Evolutionary conservation across 1,140 invertebrate genomes (phyloP).

Genomic region (Microplitis demolitor): DNA sequence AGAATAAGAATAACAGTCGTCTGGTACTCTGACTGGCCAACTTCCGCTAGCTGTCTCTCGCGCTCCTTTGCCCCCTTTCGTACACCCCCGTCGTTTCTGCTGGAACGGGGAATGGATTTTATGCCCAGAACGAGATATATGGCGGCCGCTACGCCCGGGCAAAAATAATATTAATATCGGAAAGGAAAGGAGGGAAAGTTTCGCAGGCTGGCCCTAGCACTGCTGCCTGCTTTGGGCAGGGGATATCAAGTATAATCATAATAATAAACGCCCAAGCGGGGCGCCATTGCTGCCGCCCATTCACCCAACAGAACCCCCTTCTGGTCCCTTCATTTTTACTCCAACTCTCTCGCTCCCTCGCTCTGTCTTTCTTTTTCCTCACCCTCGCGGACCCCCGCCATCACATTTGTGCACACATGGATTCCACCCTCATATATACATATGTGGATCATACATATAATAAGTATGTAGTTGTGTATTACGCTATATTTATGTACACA

Average conservation of each 20-base stretch:
- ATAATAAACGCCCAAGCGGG: constrained; percentile 60
- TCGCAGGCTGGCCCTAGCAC: constrained; percentile 47
- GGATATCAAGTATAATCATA: constrained; percentile 62
- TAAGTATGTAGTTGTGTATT: constrained; percentile 12
- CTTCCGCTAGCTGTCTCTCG: constrained; percentile 30
- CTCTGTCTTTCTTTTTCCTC: background rate
- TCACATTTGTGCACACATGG: constrained; percentile 23
- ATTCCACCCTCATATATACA: background rate
- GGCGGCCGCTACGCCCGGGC: constrained; percentile 61
- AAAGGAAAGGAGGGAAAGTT: constrained; percentile 59
- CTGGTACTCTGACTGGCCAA: constrained; percentile 20
- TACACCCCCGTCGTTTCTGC: constrained; percentile 36
- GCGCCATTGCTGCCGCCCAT: constrained; percentile 54
- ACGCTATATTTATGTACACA: constrained; percentile 6
- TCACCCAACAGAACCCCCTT: constrained; percentile 24
- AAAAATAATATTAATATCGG: constrained; percentile 63
- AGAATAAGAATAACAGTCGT: constrained; percentile 12
- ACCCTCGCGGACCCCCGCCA: constrained; percentile 20
- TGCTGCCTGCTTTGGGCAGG: constrained; percentile 54
- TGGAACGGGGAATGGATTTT: constrained; percentile 59
- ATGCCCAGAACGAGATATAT: constrained; percentile 62
- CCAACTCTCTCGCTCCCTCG: background rate
- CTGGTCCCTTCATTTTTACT: background rate
- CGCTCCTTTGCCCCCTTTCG: constrained; percentile 31
- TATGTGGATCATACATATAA: constrained; percentile 9